Conservation (phyloP, 2,113 vertebrate genomes). For the Coregonus clupeaformis region DNA sequence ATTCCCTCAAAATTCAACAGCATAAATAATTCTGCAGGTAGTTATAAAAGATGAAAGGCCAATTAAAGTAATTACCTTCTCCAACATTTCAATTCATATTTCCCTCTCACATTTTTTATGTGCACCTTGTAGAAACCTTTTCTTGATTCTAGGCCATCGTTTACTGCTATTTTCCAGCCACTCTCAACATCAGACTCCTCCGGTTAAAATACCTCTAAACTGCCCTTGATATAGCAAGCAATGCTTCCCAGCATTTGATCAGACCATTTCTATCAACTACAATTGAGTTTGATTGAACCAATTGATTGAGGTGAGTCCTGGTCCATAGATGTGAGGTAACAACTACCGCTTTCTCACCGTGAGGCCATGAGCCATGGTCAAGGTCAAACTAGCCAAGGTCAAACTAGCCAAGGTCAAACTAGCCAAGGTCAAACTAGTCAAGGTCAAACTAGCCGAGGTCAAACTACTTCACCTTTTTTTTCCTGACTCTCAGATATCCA, state of each 20-base stretch:
- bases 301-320: no score
- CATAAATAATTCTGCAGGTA: constrained; percentile 38
- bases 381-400: no score
- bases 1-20: constrained; percentile 27
- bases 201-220: not conserved
- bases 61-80: constrained; percentile 26
- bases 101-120: constrained; percentile 31
- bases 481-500: not conserved
- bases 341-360: no score
- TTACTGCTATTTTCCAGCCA: constrained; percentile 23
- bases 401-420: no score
- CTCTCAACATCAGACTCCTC: not conserved
- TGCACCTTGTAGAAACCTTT: constrained; percentile 19
- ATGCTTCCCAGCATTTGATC: no score
- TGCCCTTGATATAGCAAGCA: not conserved
- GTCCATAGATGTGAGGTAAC: not conserved
- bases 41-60: constrained; percentile 44
- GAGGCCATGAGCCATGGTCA: no score
- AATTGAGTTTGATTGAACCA: no score
- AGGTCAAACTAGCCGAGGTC: no score
- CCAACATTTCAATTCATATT: constrained; percentile 27
- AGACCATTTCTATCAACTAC: no score
- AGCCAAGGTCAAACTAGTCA: no score
- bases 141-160: constrained; percentile 27
- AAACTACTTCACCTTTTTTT: not conserved